phyloP scores from a whole-genome alignment of 1,140 invertebrate genomes.

The Probaryconus sp. region DNA sequence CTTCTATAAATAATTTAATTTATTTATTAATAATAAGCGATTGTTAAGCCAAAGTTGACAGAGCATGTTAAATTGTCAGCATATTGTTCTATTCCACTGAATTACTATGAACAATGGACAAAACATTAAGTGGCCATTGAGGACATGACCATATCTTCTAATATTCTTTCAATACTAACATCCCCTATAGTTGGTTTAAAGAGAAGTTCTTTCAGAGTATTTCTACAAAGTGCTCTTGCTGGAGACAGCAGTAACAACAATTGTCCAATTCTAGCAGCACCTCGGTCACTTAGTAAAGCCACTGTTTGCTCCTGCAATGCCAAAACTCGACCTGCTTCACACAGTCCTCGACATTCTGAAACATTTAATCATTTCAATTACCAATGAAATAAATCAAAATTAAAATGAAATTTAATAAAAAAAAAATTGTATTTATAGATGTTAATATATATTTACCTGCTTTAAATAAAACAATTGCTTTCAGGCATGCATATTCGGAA shows the following conservation, averaged over 20 bases:
- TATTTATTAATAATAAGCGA: too few species aligned
- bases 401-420: constrained; percentile 16
- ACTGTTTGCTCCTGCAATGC: constrained; percentile 88
- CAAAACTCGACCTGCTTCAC: constrained; percentile 82
- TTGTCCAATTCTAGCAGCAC: constrained; percentile 83
- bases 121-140: constrained; percentile 39
- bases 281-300: constrained; percentile 84
- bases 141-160: constrained; percentile 80
- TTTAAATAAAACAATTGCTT: constrained; percentile 89
- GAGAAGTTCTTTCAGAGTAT: constrained; percentile 82
- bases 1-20: too few species aligned
- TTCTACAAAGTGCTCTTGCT: constrained; percentile 78
- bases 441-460: constrained; percentile 85
- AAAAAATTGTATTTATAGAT: too few species aligned
- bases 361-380: constrained; percentile 4
- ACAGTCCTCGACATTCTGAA: constrained; percentile 83
- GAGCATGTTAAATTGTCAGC: too few species aligned
- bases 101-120: neutral
- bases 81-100: neutral
- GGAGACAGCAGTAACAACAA: constrained; percentile 84
- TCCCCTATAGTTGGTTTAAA: constrained; percentile 85
- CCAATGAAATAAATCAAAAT: constrained; percentile 1
- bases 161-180: constrained; percentile 83
- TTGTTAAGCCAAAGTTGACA: too few species aligned
- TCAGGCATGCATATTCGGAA: constrained; percentile 90